Percentiles rank a stretch among this genome's conserved stretches.
These are phyloP conservation scores for Gila orcuttii DNA, from an alignment of 2,113 vertebrate species.

Conservation along the genomic window DNA sequence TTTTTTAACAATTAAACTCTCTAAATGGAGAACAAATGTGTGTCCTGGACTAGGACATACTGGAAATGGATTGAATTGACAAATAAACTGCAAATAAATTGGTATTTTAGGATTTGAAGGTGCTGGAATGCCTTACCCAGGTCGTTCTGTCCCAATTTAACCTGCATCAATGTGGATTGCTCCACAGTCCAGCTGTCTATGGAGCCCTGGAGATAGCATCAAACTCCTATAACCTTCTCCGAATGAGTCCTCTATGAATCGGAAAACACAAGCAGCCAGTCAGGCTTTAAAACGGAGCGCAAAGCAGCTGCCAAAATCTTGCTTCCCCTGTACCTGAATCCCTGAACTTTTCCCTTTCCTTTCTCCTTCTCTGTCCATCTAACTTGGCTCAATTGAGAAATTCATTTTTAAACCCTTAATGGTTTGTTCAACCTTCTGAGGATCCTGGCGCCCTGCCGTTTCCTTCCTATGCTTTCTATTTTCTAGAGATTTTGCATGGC, in stretches of 20 bases:
- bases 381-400: neutral
- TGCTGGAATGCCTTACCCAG: neutral
- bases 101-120: neutral
- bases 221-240: constrained; percentile 18
- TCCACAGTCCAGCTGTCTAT: constrained; percentile 42
- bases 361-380: constrained; percentile 10
- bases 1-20: neutral
- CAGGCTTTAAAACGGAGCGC: constrained; percentile 29
- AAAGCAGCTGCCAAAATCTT: constrained; percentile 31
- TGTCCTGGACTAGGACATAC: neutral
- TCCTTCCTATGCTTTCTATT: neutral
- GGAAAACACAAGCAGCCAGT: constrained; percentile 20
- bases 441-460: constrained; percentile 7
- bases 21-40: constrained; percentile 3
- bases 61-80: neutral
- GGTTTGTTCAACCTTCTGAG: constrained; percentile 42
- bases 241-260: constrained; percentile 32
- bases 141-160: neutral
- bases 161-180: constrained; percentile 13
- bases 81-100: neutral
- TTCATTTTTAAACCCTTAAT: constrained; percentile 38
- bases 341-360: constrained; percentile 23
- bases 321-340: constrained; percentile 32
- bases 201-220: constrained; percentile 38
- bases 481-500: constrained; percentile 13